A percentile compares a stretch with the other conserved stretches of the same genome.
Conservation (phyloP, 2,113 vertebrate genomes). For the Cygnus buccinator region DNA sequence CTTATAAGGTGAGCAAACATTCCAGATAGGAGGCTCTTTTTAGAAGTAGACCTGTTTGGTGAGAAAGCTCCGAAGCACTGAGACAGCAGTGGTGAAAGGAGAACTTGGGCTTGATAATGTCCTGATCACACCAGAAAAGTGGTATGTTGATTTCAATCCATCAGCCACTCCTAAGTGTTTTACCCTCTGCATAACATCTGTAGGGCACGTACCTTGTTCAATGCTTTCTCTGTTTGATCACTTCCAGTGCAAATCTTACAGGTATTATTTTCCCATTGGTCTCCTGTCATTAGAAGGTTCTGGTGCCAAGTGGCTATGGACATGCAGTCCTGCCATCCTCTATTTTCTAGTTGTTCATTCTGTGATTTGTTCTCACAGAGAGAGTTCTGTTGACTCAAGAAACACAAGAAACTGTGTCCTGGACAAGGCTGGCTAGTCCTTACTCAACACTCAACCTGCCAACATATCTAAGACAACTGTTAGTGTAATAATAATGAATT, state of each 20-base stretch:
- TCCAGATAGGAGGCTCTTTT: neutral
- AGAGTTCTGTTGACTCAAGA: neutral
- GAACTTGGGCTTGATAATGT: neutral
- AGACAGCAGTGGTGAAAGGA: neutral
- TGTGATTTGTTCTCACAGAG: neutral
- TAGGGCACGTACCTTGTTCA: neutral
- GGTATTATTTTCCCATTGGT: neutral
- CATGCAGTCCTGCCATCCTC: neutral
- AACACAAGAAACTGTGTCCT: neutral
- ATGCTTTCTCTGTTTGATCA: neutral
- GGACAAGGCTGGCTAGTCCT: neutral
- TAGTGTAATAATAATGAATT: neutral
- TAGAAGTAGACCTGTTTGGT: neutral
- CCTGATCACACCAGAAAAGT: slow-evolving; percentile 29
- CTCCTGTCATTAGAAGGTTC: neutral
- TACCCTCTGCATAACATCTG: neutral
- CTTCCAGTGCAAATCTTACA: neutral
- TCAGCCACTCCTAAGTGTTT: neutral
- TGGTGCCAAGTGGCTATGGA: neutral
- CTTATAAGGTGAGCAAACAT: neutral
- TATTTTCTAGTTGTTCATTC: neutral
- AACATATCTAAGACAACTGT: neutral
- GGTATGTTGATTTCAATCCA: neutral
- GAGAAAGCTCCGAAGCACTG: neutral
- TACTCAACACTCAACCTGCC: neutral